Evolutionary conservation across 2,113 vertebrate species (phyloP).

Genomic region (Cyprinodon tularosa): DNA sequence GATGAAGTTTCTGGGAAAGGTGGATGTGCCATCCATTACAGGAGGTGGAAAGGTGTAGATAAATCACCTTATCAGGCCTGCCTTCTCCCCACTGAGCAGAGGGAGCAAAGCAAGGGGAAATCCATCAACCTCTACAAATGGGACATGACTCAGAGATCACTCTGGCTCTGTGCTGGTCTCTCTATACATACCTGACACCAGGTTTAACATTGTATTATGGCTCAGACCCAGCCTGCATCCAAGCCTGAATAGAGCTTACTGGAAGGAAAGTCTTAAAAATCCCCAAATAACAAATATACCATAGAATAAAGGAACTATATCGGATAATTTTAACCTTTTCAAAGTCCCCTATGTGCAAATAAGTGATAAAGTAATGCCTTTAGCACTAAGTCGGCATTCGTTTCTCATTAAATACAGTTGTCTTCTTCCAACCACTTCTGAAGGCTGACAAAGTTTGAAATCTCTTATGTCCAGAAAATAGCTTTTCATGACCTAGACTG

Average conservation of each 20-base stretch:
- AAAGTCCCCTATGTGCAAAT: no score
- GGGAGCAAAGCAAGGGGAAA: conserved; percentile 77
- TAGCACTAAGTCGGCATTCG: no score
- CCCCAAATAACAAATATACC: background rate
- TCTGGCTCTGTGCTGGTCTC: conserved; percentile 59
- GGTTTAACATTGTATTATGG: conserved; percentile 60
- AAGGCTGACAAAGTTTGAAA: no score
- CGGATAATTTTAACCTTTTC: no score
- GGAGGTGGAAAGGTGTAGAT: conserved; percentile 79
- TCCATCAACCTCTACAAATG: conserved; percentile 80
- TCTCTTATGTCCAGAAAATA: no score
- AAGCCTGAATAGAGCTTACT: conserved; percentile 1
- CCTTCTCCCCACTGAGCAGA: conserved; percentile 80
- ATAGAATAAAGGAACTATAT: no score
- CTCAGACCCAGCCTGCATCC: conserved; percentile 14
- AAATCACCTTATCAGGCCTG: conserved; percentile 83
- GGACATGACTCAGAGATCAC: conserved; percentile 76
- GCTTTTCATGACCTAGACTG: no score
- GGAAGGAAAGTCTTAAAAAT: conserved; percentile 34
- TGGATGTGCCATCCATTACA: conserved; percentile 82
- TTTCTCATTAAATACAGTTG: no score
- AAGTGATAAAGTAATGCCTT: no score
- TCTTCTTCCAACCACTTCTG: no score
- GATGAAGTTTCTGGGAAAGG: conserved; percentile 81
- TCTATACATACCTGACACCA: conserved; percentile 58